Base-by-base conservation (phyloP, 2,888 invertebrate species). In the Ptychoptera contaminata region DNA sequence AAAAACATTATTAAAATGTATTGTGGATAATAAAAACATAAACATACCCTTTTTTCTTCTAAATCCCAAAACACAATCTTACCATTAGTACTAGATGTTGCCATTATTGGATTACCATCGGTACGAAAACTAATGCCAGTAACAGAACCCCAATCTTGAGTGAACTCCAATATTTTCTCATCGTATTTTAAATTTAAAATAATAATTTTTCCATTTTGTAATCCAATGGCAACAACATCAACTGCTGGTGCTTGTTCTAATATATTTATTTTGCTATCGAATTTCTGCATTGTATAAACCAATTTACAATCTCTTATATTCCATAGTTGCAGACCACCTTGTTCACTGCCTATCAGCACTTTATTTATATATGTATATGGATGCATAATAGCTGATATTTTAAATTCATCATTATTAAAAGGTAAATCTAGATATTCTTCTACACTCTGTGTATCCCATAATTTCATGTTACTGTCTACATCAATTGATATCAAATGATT, bases 311-410 rank as follows among this genome's bases (percentile, higher is more conserved):
- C 77, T 44, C 81, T 80, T 8, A 96, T 67, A 65, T 97, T 97
- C 88, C 92, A 92, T 49, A 97, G 62, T 56, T 92, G 90, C 51
- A 96, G 56, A 37, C 70, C 63, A 0, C 94, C 94, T 59, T 91
- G 85, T 46, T 77, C 72, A 52, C 90, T 90, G 1, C 86, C 94
- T 36, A 96, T 66, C 29, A 96, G 61, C 47, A 97, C 74, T 61
- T 98, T 98, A 60, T 98, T 97, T 12, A 93, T 64, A 61, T 97
- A 98, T 0, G 96, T 91, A 16, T 77, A 80, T 0, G 97, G 98
- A 70, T 98, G 98, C 46, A 84, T 69, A n/a, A 94, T 50, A 0
- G 86, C 71, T 0, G 84, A 80, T 30, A 96, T 77, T 54, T 76
- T 70, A 58, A 96, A 96, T n/a, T 68, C 65, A 0, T 71, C 63